Conservation (phyloP, 2,113 vertebrate genomes). For the Tichodroma muraria region DNA sequence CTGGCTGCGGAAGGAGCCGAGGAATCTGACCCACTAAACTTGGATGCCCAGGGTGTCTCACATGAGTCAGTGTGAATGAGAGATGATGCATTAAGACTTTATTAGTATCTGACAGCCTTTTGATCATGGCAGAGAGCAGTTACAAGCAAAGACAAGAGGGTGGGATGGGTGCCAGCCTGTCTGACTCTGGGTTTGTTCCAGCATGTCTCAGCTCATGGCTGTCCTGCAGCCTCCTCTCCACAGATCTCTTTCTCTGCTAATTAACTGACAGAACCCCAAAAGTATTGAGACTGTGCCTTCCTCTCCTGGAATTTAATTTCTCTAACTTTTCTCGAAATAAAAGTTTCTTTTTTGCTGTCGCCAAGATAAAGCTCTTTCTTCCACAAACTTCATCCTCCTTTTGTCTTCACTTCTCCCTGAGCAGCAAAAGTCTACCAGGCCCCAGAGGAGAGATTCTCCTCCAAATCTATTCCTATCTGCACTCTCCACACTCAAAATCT, state of each 20-base stretch:
- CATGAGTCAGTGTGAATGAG: constrained; percentile 15
- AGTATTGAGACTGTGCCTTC: not conserved
- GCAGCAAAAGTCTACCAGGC: not conserved
- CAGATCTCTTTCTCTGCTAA: not conserved
- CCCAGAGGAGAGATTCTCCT: not conserved
- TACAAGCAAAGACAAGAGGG: constrained; percentile 6
- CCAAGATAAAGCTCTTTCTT: not conserved
- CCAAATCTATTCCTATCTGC: not conserved
- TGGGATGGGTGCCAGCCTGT: constrained; percentile 35
- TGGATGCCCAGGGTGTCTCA: not conserved
- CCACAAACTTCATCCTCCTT: not conserved
- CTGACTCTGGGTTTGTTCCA: constrained; percentile 43
- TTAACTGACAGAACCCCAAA: not conserved
- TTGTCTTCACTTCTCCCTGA: not conserved
- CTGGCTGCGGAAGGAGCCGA: not conserved
- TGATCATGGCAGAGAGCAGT: not conserved
- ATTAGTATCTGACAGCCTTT: constrained; percentile 45
- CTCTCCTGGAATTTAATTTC: not conserved
- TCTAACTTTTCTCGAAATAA: not conserved
- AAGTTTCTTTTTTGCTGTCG: not conserved
- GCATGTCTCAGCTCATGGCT: not conserved
- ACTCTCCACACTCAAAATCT: not conserved
- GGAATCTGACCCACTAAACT: not conserved
- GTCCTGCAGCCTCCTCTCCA: not conserved
- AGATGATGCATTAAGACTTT: constrained; percentile 40